Evolutionary conservation across 92 coral and sea anemone species (phyloP).

Genomic region (Phenganax subtilis): DNA sequence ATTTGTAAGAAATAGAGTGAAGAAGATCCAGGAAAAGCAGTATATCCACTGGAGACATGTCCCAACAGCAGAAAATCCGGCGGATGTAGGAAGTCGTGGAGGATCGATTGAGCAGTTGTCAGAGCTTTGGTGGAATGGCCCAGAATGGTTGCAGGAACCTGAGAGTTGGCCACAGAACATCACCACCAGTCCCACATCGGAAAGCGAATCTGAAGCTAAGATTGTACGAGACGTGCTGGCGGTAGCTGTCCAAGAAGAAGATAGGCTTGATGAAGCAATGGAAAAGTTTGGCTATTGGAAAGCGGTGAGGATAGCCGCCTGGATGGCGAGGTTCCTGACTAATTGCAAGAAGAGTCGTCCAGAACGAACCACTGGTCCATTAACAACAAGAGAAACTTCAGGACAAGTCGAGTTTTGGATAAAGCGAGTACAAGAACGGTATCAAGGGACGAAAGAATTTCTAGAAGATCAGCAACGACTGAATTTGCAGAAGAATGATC

Average conservation of each 20-base stretch:
- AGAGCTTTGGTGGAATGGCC: conserved; percentile 7
- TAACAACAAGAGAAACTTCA: conserved; percentile 26
- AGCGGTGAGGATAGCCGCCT: conserved; percentile 39
- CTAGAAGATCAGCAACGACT: not conserved
- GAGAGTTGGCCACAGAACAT: conserved; percentile 21
- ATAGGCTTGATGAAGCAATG: conserved; percentile 33
- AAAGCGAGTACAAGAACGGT: not conserved
- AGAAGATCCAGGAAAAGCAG: conserved; percentile 22
- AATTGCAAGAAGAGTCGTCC: conserved; percentile 10
- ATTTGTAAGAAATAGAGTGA: conserved; percentile 15
- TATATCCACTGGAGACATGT: conserved; percentile 47
- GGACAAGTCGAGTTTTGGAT: not conserved
- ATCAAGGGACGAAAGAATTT: no score
- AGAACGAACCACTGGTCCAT: conserved; percentile 30
- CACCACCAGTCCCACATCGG: not conserved
- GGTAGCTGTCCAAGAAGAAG: conserved; percentile 14
- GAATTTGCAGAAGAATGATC: conserved; percentile 3
- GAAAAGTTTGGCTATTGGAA: conserved; percentile 44
- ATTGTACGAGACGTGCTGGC: conserved; percentile 32
- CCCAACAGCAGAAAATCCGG: conserved; percentile 37
- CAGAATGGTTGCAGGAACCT: conserved; percentile 28
- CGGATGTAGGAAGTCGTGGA: conserved; percentile 54
- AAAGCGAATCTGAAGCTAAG: conserved; percentile 40
- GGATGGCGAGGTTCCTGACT: conserved; percentile 43
- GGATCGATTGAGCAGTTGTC: not conserved